Evolutionary conservation across 2,888 invertebrate genomes (phyloP).

Genomic region (Neoitamus cyanurus): DNA sequence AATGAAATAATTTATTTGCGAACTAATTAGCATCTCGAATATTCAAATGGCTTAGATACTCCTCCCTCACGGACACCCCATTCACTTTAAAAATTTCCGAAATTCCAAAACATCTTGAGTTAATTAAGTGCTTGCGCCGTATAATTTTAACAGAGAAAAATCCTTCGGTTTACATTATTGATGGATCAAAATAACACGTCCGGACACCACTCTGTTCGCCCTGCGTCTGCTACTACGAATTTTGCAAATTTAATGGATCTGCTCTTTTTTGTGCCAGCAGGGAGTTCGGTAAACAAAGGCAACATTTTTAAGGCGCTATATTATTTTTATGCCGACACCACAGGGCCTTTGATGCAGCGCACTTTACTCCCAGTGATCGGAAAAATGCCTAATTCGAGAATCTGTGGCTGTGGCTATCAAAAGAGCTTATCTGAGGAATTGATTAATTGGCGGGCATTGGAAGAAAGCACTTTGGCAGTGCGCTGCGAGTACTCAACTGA

Average conservation of each 20-base stretch:
- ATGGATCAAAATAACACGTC: background rate
- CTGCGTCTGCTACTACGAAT: background rate
- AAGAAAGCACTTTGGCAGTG: background rate
- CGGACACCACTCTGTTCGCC: background rate
- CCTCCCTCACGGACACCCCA: background rate
- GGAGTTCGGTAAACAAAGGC: background rate
- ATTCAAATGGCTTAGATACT: background rate
- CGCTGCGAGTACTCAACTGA: background rate
- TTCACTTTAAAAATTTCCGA: background rate
- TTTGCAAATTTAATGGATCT: background rate
- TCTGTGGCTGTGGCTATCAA: background rate
- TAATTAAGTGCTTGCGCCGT: background rate
- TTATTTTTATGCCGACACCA: background rate
- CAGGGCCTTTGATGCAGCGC: background rate
- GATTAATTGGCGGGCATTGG: background rate
- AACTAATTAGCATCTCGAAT: too few species aligned
- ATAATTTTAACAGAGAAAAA: background rate
- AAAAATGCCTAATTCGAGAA: background rate
- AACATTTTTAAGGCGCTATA: background rate
- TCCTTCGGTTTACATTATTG: background rate
- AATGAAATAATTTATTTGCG: too few species aligned
- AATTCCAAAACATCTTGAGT: background rate
- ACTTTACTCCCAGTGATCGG: background rate
- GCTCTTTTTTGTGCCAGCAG: background rate
- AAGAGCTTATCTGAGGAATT: background rate